These are phyloP conservation scores for Noctua janthina DNA, from an alignment of 2,888 invertebrate genomes.

Conservation along the genomic window DNA sequence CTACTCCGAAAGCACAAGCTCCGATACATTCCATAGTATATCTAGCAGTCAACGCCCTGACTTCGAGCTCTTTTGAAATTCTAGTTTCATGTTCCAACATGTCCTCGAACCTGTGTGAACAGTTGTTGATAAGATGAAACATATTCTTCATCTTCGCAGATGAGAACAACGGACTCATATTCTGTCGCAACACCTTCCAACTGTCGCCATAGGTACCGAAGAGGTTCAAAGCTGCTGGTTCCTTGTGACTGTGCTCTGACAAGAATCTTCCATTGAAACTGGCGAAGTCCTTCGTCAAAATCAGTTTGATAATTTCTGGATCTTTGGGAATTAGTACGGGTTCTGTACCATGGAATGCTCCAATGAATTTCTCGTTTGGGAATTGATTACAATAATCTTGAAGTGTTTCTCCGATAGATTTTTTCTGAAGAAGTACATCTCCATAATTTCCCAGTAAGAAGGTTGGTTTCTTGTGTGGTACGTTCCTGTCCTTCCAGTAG, in stretches of 20 bases:
- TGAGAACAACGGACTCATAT: conserved; percentile 66
- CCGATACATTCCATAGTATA: conserved; percentile 62
- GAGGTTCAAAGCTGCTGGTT: conserved; percentile 53
- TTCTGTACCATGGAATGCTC: conserved; percentile 73
- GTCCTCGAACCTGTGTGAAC: conserved; percentile 51
- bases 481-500: conserved; percentile 72
- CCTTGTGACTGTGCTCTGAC: conserved; percentile 63
- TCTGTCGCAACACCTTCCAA: conserved; percentile 66
- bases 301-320: conserved; percentile 72
- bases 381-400: conserved; percentile 70
- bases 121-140: conserved; percentile 65
- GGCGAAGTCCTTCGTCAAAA: conserved; percentile 74
- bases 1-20: conserved; percentile 41
- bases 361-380: conserved; percentile 72
- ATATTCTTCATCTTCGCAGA: conserved; percentile 67
- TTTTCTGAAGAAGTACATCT: conserved; percentile 65
- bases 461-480: conserved; percentile 63
- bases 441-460: conserved; percentile 72
- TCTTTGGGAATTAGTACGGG: conserved; percentile 73
- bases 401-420: conserved; percentile 51
- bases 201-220: conserved; percentile 57
- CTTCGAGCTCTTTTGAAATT: conserved; percentile 46
- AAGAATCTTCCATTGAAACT: conserved; percentile 71
- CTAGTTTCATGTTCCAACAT: conserved; percentile 53
- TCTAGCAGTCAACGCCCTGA: conserved; percentile 36